These are phyloP conservation scores for Struthio camelus DNA, from an alignment of 2,113 vertebrate genomes.

Conservation along the genomic window DNA sequence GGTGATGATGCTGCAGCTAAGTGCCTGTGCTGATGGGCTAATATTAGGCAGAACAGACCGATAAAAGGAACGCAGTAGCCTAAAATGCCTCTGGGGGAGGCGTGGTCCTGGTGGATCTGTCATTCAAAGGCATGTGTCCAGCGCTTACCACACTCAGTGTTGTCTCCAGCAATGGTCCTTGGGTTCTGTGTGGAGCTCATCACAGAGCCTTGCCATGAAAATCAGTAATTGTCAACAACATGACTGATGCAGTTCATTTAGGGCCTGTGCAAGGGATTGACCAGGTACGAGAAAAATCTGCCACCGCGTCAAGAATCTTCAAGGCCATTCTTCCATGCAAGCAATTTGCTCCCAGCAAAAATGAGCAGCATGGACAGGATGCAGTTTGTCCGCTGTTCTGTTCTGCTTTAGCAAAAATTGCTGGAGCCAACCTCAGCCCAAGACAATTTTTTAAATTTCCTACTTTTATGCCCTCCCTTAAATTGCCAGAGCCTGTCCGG, in stretches of 20 bases:
- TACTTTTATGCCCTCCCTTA: neutral
- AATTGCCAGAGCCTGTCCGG: neutral
- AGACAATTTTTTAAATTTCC: neutral
- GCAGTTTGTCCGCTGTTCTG: neutral
- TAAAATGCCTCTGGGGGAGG: neutral
- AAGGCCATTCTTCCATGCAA: neutral
- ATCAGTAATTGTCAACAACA: neutral
- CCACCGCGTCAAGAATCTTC: neutral
- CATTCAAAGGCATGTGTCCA: rapidly evolving
- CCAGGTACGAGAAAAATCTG: neutral
- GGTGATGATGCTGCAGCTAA: neutral
- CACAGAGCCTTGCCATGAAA: neutral
- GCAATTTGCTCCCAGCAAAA: neutral
- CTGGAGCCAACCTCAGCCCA: neutral
- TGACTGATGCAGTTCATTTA: neutral
- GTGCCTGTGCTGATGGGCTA: neutral
- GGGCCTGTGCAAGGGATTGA: neutral
- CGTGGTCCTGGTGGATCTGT: neutral
- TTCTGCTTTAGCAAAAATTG: neutral
- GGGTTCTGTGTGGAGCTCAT: neutral
- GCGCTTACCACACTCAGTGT: no score
- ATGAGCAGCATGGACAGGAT: neutral
- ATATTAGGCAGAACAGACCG: neutral
- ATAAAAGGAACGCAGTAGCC: neutral
- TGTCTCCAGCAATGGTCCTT: neutral